Percentiles rank a stretch among this genome's conserved stretches.
Conservation (phyloP, 2,888 invertebrate genomes). For the Blastobasis adustella region DNA sequence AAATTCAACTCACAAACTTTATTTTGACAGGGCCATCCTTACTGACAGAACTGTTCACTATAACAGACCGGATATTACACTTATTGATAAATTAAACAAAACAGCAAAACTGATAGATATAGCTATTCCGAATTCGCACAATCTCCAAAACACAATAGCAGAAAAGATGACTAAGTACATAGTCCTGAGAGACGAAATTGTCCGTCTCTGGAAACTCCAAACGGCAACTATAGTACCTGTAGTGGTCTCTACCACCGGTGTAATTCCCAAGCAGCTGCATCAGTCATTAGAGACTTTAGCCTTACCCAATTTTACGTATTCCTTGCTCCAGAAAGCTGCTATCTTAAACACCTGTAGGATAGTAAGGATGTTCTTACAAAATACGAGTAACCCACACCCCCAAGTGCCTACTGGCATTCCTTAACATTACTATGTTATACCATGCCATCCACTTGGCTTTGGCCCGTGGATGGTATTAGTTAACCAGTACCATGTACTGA, state of each 20-base stretch:
- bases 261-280: not conserved
- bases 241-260: not conserved
- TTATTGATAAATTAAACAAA: constrained; percentile 9
- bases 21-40: not conserved
- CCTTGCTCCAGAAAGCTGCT: not conserved
- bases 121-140: constrained; percentile 11
- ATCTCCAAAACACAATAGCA: constrained; percentile 10
- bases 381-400: too few relatives aligned
- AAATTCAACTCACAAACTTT: not conserved
- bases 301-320: not conserved
- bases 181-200: constrained; percentile 2
- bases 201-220: constrained; percentile 1
- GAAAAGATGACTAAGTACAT: constrained; percentile 12
- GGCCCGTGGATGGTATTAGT: too few relatives aligned
- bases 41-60: constrained; percentile 3
- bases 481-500: too few relatives aligned
- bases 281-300: not conserved
- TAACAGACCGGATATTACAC: too few relatives aligned
- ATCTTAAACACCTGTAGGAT: not conserved
- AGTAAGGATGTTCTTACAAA: not conserved
- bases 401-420: too few relatives aligned
- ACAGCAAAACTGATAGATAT: constrained; percentile 8
- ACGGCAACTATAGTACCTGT: not conserved
- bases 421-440: too few relatives aligned
- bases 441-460: too few relatives aligned